Conservation (phyloP, 2,113 vertebrate genomes). For the Eurypyga helias region DNA sequence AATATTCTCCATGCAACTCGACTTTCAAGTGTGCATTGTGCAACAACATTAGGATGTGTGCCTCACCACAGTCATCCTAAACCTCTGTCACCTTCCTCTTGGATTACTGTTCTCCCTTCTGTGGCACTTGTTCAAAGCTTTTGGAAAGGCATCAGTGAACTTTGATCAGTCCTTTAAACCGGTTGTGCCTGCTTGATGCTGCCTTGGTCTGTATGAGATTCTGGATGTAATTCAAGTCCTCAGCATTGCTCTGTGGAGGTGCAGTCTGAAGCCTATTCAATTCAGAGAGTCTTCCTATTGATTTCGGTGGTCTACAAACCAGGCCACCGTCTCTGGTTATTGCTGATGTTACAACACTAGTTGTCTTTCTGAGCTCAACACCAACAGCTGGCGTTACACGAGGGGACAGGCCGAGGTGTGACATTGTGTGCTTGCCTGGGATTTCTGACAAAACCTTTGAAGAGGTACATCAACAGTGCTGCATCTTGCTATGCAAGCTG, state of each 20-base stretch:
- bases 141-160: neutral
- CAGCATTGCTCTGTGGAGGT: neutral
- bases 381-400: neutral
- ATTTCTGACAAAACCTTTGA: neutral
- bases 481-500: neutral
- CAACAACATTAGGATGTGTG: neutral
- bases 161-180: neutral
- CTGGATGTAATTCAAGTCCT: neutral
- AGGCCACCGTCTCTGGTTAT: neutral
- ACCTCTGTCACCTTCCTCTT: neutral
- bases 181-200: neutral
- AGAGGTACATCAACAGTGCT: neutral
- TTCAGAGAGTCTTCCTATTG: neutral
- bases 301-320: neutral
- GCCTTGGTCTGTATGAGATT: neutral
- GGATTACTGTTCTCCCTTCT: neutral
- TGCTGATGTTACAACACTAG: neutral
- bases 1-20: neutral
- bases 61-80: neutral
- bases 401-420: neutral
- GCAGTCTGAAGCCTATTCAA: neutral
- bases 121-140: neutral
- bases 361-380: neutral
- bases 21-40: neutral
- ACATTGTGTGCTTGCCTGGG: neutral